Conservation (phyloP, 2,888 invertebrate species). For the Willowsia nigromaculata region DNA sequence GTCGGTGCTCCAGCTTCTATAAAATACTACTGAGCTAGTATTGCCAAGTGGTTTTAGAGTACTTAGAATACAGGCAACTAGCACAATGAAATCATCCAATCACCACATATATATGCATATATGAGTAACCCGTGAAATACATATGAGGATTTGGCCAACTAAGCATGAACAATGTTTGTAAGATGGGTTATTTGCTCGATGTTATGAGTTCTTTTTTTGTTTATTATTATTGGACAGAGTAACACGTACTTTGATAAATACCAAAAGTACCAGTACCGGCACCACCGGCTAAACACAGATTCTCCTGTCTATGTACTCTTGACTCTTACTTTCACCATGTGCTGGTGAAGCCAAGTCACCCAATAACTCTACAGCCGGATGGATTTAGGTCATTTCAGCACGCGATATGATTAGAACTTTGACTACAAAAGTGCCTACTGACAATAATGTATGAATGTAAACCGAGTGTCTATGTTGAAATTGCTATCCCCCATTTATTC, state of each 20-base stretch:
- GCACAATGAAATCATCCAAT: no score
- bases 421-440: neutral
- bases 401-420: neutral
- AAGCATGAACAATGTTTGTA: neutral
- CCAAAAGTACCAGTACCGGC: no score
- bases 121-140: neutral
- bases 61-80: no score
- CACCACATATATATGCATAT: neutral
- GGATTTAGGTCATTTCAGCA: constrained; percentile 42
- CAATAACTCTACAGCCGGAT: neutral
- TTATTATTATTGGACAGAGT: neutral
- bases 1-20: constrained; percentile 32
- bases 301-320: neutral
- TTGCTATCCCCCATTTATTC: neutral
- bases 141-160: neutral
- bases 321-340: neutral
- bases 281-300: neutral
- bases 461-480: neutral
- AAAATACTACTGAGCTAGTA: neutral
- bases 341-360: neutral
- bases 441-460: neutral
- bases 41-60: no score
- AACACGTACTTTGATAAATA: constrained; percentile 3
- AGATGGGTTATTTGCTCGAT: neutral
- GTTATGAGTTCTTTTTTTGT: neutral